These are phyloP conservation scores for Coenonympha arcania DNA, from an alignment of 2,888 invertebrate species.

Conservation along the genomic window DNA sequence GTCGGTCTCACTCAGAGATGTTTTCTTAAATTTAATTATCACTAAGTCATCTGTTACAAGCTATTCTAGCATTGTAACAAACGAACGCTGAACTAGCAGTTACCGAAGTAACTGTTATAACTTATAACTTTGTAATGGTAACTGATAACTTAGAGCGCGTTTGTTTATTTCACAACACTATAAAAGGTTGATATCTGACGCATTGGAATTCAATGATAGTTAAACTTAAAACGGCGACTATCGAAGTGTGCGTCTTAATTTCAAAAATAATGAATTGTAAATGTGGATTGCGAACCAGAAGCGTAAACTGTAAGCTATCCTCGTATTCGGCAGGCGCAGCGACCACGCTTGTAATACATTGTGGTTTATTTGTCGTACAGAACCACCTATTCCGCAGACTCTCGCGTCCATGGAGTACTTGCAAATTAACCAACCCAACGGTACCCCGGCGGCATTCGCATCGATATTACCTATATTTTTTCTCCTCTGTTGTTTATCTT, in stretches of 20 bases:
- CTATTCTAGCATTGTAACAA: too few relatives aligned
- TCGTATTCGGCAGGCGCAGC: constrained; percentile 28
- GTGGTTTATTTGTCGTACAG: constrained; percentile 71
- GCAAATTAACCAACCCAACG: constrained; percentile 71
- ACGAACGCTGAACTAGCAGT: too few relatives aligned
- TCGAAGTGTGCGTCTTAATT: too few relatives aligned
- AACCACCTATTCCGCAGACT: constrained; percentile 71
- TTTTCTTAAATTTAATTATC: too few relatives aligned
- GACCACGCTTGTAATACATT: constrained; percentile 63
- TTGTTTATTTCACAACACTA: too few relatives aligned
- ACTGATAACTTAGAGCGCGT: too few relatives aligned
- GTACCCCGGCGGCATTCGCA: constrained; percentile 65
- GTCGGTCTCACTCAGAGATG: too few relatives aligned
- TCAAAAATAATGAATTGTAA: neutral
- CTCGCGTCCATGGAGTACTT: constrained; percentile 72
- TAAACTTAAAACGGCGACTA: too few relatives aligned
- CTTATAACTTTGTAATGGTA: neutral
- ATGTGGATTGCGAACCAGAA: constrained; percentile 23
- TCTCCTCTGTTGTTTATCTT: constrained; percentile 36
- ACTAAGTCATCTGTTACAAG: too few relatives aligned
- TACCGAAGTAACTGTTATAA: neutral
- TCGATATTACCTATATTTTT: constrained; percentile 43
- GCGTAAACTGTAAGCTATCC: too few relatives aligned
- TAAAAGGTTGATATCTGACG: too few relatives aligned
- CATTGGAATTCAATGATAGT: too few relatives aligned